These are phyloP conservation scores for Nomada fucata DNA, from an alignment of 2,888 invertebrate genomes.

Conservation along the genomic window DNA sequence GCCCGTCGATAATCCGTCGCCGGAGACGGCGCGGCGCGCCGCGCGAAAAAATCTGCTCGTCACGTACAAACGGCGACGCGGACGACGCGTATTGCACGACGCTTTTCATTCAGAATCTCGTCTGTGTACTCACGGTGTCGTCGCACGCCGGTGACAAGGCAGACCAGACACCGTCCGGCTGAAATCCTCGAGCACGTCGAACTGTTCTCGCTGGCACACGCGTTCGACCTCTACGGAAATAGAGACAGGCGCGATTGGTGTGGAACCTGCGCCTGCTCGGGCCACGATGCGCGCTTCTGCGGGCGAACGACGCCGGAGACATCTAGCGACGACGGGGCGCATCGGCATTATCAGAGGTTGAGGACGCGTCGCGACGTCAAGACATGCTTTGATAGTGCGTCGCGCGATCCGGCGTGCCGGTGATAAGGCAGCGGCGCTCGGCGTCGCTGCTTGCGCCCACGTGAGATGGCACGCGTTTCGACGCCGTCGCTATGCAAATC, in stretches of 20 bases:
- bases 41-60: neutral
- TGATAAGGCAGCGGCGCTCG: too few relatives aligned
- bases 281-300: neutral
- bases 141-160: constrained; percentile 52
- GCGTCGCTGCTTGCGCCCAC: too few relatives aligned
- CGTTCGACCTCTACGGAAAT: constrained; percentile 73
- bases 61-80: neutral
- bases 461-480: too few relatives aligned
- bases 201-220: constrained; percentile 55
- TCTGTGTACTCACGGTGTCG: constrained; percentile 62
- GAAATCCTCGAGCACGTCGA: constrained; percentile 44
- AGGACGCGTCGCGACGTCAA: too few relatives aligned
- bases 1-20: constrained; percentile 16
- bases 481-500: too few relatives aligned
- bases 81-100: neutral
- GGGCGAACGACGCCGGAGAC: constrained; percentile 8
- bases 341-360: neutral
- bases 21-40: too few relatives aligned
- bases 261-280: constrained; percentile 42
- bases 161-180: constrained; percentile 68
- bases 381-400: neutral
- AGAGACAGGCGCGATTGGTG: constrained; percentile 61
- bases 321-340: constrained; percentile 9
- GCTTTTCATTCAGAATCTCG: constrained; percentile 47
- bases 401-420: neutral